These are phyloP conservation scores for Tyria jacobaeae DNA, from an alignment of 2,888 invertebrate genomes.

Conservation along the genomic window DNA sequence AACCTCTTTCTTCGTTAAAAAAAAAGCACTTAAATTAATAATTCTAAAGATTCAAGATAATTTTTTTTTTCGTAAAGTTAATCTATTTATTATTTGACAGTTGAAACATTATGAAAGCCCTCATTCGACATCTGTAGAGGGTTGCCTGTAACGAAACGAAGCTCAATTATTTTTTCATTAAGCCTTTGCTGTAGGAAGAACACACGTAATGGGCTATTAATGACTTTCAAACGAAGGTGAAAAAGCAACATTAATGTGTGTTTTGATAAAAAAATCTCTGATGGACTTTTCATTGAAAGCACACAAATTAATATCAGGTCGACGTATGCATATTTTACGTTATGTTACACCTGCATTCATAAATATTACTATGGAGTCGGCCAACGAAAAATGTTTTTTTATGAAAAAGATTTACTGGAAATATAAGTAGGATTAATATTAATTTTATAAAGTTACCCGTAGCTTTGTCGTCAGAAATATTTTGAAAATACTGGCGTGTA, in stretches of 20 bases:
- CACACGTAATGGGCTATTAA: constrained; percentile 36
- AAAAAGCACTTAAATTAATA: no score
- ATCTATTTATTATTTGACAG: neutral
- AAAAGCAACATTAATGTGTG: constrained; percentile 7
- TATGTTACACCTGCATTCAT: neutral
- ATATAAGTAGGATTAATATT: neutral
- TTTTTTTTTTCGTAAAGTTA: neutral
- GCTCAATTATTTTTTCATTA: constrained; percentile 46
- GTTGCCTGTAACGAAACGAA: constrained; percentile 12
- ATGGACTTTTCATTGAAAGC: neutral
- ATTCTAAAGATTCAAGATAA: no score
- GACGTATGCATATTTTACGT: neutral
- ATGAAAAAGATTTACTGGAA: neutral
- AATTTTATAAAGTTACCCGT: no score
- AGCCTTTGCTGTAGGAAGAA: constrained; percentile 10
- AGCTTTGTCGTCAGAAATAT: no score
- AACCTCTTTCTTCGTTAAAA: no score
- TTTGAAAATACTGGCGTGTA: no score
- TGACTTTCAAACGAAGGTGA: constrained; percentile 26
- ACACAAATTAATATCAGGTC: neutral
- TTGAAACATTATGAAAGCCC: neutral
- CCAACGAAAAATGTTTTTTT: neutral
- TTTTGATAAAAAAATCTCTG: constrained; percentile 11
- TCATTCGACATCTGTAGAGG: neutral
- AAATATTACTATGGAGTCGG: neutral